Evolutionary conservation across 1,140 invertebrate genomes (phyloP).

Genomic region (Aphelenchoides fujianensis): DNA sequence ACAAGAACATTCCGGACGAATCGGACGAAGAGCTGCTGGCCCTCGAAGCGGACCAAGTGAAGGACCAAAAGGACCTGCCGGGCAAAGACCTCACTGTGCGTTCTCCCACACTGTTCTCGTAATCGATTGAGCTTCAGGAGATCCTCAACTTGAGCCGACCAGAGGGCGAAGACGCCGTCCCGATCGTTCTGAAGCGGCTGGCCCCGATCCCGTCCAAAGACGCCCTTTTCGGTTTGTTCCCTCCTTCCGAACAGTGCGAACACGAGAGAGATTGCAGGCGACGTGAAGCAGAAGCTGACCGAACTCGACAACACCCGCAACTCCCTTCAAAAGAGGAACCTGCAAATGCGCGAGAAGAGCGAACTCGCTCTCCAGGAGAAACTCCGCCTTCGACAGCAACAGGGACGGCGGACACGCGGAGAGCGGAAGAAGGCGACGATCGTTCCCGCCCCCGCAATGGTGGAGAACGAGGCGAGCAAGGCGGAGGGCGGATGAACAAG

Average conservation of each 20-base stretch:
- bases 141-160: slow-evolving; percentile 49
- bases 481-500: slow-evolving; percentile 2
- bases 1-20: slow-evolving; percentile 45
- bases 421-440: slow-evolving; percentile 33
- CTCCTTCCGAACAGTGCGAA: not conserved
- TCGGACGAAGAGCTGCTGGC: slow-evolving; percentile 51
- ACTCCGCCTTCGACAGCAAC: slow-evolving; percentile 45
- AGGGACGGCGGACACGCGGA: slow-evolving; percentile 42
- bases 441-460: slow-evolving; percentile 5
- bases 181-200: slow-evolving; percentile 38
- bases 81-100: slow-evolving; percentile 44
- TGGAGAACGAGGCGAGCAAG: not conserved
- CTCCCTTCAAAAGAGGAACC: slow-evolving; percentile 46
- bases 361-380: slow-evolving; percentile 52
- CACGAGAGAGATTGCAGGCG: slow-evolving; percentile 30
- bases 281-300: slow-evolving; percentile 50
- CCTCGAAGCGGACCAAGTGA: slow-evolving; percentile 50
- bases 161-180: slow-evolving; percentile 38
- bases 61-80: slow-evolving; percentile 51
- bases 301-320: slow-evolving; percentile 51
- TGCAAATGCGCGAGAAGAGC: slow-evolving; percentile 48
- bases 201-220: slow-evolving; percentile 54
- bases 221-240: slow-evolving; percentile 45
- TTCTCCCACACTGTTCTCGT: not conserved
- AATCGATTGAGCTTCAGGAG: slow-evolving; percentile 30